Conservation (phyloP, 2,888 invertebrate genomes). For the Eustalomyia histrio region DNA sequence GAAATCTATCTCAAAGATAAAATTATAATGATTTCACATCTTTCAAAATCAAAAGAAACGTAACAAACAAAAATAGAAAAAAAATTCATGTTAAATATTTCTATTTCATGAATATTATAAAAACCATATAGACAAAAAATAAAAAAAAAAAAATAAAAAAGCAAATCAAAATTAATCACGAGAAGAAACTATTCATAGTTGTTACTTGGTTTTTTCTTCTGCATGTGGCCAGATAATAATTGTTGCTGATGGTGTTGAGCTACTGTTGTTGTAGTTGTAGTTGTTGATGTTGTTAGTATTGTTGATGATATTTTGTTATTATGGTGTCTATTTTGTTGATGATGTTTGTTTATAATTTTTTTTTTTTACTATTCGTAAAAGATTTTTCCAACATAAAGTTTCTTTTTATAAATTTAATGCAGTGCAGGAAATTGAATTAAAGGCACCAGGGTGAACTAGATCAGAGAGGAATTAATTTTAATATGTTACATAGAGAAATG, state of each 20-base stretch:
- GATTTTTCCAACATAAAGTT: conserved; percentile 50
- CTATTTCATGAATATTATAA: not conserved
- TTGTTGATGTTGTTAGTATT: not conserved
- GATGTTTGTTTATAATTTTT: not conserved
- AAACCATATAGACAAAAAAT: conserved; percentile 1
- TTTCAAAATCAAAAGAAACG: conserved; percentile 1
- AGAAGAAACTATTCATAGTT: conserved; percentile 9
- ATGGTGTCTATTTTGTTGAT: conserved; percentile 13
- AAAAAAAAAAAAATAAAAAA: too few species aligned
- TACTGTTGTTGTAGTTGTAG: conserved; percentile 2
- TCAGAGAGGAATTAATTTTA: too few species aligned
- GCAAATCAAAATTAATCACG: conserved; percentile 43
- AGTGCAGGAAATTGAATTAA: not conserved
- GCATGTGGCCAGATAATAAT: not conserved
- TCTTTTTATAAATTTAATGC: conserved; percentile 16
- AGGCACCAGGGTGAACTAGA: not conserved
- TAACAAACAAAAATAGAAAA: not conserved
- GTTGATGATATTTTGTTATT: not conserved
- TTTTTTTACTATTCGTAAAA: conserved; percentile 21
- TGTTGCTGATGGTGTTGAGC: conserved; percentile 6
- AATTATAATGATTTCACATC: conserved; percentile 25
- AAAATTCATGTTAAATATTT: too few species aligned
- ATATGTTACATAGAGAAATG: too few species aligned
- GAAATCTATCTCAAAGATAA: conserved; percentile 27
- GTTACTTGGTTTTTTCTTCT: not conserved